Base-by-base conservation (phyloP, 2,888 invertebrate genomes). In the Argyresthia albistria region DNA sequence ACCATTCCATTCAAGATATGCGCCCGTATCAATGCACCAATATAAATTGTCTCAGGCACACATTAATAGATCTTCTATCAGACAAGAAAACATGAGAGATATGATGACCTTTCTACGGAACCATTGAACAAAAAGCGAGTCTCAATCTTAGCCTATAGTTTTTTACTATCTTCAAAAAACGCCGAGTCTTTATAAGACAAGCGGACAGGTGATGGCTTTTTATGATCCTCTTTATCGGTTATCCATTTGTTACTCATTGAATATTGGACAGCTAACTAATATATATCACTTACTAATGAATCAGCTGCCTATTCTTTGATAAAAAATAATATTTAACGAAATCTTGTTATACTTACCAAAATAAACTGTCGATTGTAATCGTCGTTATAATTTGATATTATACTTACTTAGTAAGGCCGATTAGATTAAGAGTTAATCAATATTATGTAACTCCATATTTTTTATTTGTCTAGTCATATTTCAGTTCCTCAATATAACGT, bases 131-230 rank as follows among this genome's bases (percentile, higher is more conserved):
- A 37, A n/a, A 25, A 2, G 25, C 25, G 12, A 15, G 12, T 10
- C 65, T 71, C 63, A 67, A 72, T 65, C 67, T 70, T 76, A 15
- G 12, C 8, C n/a, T 53, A 12, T 78, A 75, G 67, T 76, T 78
- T 81, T 78, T 82, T 82, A 81, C 74, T 66, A 70, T 59, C 63
- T 63, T 65, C 69, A 73, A 70, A 72, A 65, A 67, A 63, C 64
- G 69, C 70, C 76, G 76, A 66, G 67, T 59, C 25, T 25, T 25
- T 25, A 25, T 2, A 60, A 59, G 66, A 61, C 62, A 61, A 63
- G 62, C 63, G 62, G 73, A 78, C 82, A 82, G 81, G 76, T 82
- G 81, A 83, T 80, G 73, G 71, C 62, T 71, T 79, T 82, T 81
- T 80, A 77, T 76, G 75, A 77, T 75, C 64, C 61, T 64, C 68